These are phyloP conservation scores for Metopolophium dirhodum DNA, from an alignment of 1,140 invertebrate species.

Conservation along the genomic window DNA sequence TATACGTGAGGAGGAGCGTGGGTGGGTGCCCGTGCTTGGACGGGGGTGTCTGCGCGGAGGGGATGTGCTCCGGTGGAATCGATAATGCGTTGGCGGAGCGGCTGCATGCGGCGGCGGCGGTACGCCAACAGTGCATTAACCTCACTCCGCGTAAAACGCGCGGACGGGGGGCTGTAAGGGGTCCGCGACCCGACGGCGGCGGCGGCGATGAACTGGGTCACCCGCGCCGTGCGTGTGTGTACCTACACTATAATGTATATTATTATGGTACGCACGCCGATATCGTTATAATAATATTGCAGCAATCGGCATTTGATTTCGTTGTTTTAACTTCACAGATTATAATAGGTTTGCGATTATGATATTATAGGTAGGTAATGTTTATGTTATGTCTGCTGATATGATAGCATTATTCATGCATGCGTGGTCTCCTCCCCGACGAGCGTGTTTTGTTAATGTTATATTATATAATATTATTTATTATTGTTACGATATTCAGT, in stretches of 20 bases:
- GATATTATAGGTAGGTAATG: not conserved
- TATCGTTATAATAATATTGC: not conserved
- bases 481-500: not conserved
- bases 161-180: not conserved
- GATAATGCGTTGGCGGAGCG: constrained; percentile 55
- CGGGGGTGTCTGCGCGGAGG: not conserved
- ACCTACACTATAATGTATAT: not conserved
- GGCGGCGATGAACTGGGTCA: constrained; percentile 40
- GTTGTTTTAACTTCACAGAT: not conserved
- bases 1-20: not conserved
- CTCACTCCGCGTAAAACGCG: not conserved
- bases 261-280: not conserved
- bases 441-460: not conserved
- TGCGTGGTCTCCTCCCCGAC: not conserved
- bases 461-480: not conserved
- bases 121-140: constrained; percentile 51
- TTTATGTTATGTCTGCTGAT: no score
- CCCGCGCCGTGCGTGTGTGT: not conserved
- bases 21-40: not conserved
- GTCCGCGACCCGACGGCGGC: not conserved
- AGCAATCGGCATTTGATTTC: not conserved
- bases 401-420: no score
- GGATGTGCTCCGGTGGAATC: constrained; percentile 33
- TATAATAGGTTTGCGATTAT: not conserved
- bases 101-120: constrained; percentile 50